phyloP scores from a whole-genome alignment of 2,888 invertebrate genomes.

The Cyclophora punctaria region DNA sequence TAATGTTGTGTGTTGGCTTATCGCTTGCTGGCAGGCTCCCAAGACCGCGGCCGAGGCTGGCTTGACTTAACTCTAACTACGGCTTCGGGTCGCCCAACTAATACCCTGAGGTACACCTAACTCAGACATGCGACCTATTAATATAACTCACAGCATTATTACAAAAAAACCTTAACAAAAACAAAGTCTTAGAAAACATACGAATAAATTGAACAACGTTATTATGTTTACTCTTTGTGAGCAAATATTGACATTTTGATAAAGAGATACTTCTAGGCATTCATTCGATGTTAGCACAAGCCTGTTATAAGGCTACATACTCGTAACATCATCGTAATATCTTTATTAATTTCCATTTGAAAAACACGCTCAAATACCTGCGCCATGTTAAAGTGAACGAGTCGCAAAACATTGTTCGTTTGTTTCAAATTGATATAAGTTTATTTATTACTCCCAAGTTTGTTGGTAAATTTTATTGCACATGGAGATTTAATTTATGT shows the following conservation, averaged over 20 bases:
- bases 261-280: too few relatives aligned
- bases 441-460: constrained; percentile 23
- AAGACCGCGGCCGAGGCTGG: constrained; percentile 27
- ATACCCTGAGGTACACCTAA: constrained; percentile 27
- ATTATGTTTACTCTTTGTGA: background rate
- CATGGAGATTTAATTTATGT: constrained; percentile 37
- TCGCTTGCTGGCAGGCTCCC: constrained; percentile 44
- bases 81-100: constrained; percentile 38
- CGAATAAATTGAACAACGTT: too few relatives aligned
- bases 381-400: constrained; percentile 2
- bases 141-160: background rate
- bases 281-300: too few relatives aligned
- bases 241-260: background rate
- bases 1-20: constrained; percentile 36
- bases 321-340: too few relatives aligned
- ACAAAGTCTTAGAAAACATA: background rate
- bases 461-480: constrained; percentile 24
- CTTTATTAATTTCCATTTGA: too few relatives aligned
- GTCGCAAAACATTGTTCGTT: constrained; percentile 8
- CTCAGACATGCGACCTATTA: constrained; percentile 9
- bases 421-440: constrained; percentile 13
- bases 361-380: background rate
- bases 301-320: too few relatives aligned
- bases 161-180: background rate
- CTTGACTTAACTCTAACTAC: constrained; percentile 37